phyloP scores from a whole-genome alignment of 2,888 invertebrate species.

The Drosophila mulleri region DNA sequence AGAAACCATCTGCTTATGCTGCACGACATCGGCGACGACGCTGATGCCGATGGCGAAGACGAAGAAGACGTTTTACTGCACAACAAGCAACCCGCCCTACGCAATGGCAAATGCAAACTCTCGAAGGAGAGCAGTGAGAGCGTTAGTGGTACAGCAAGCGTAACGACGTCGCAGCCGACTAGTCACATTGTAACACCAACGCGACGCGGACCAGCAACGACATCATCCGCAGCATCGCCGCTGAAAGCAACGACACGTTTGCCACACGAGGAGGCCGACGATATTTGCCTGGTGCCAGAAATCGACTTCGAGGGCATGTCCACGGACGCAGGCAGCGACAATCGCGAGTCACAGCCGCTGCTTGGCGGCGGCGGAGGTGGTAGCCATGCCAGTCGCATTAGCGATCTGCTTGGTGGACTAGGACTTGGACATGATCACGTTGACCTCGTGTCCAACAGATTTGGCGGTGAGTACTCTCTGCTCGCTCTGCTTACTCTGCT shows the following conservation, averaged over 20 bases:
- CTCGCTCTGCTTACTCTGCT: not conserved
- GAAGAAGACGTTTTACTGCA: slow-evolving; percentile 50
- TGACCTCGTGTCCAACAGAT: slow-evolving; percentile 92
- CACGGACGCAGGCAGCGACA: slow-evolving; percentile 93
- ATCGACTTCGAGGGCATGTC: slow-evolving; percentile 91
- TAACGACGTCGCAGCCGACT: slow-evolving; percentile 44
- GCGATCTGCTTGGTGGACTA: slow-evolving; percentile 85
- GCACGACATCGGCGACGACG: slow-evolving; percentile 38
- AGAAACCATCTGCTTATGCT: slow-evolving; percentile 45
- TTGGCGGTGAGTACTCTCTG: slow-evolving; percentile 89
- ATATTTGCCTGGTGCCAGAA: slow-evolving; percentile 92
- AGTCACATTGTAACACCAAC: slow-evolving; percentile 62
- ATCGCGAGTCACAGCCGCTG: slow-evolving; percentile 97
- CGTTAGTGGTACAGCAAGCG: slow-evolving; percentile 43
- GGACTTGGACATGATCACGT: slow-evolving; percentile 87
- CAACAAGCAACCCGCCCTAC: slow-evolving; percentile 37
- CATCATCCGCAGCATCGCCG: slow-evolving; percentile 79
- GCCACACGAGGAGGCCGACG: slow-evolving; percentile 85
- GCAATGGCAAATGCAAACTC: slow-evolving; percentile 48
- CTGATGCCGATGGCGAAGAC: slow-evolving; percentile 52
- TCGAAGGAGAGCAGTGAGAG: slow-evolving; percentile 48
- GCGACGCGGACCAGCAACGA: slow-evolving; percentile 52
- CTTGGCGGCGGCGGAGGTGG: slow-evolving; percentile 95
- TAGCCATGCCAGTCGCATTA: slow-evolving; percentile 89
- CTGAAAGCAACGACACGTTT: slow-evolving; percentile 48